Evolutionary conservation across 2,797 vertebrate genomes (phyloP).

Genomic region (Gymnoscopelus microlampas): DNA sequence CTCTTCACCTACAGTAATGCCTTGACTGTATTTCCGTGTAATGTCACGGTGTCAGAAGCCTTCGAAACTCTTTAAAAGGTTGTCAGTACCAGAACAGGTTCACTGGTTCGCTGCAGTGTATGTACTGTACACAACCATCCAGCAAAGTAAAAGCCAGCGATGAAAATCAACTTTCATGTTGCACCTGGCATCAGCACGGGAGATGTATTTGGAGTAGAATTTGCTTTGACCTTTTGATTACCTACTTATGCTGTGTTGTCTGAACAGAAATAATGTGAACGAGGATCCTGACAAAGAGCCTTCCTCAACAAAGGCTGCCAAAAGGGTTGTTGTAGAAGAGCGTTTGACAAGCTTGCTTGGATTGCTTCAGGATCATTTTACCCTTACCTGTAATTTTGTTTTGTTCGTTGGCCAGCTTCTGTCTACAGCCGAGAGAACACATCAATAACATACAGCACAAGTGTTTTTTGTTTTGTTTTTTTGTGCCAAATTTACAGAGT

Average conservation of each 20-base stretch:
- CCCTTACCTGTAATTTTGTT: constrained; percentile 41
- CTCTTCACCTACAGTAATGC: too few species aligned
- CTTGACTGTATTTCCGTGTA: too few species aligned
- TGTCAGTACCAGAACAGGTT: too few species aligned
- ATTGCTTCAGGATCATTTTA: constrained; percentile 49
- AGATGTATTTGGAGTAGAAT: constrained; percentile 49
- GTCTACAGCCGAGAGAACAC: constrained; percentile 37
- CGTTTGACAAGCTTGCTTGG: constrained; percentile 50
- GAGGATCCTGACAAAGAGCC: constrained; percentile 43
- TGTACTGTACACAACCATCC: neutral
- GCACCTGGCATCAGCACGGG: constrained; percentile 24
- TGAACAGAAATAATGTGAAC: constrained; percentile 39
- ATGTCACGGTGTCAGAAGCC: too few species aligned
- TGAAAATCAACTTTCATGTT: constrained; percentile 32
- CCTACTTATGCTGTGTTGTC: constrained; percentile 55
- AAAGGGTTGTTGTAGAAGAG: constrained; percentile 54
- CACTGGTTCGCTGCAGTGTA: too few species aligned
- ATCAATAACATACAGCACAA: constrained; percentile 44
- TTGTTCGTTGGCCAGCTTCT: constrained; percentile 30
- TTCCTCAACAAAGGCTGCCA: constrained; percentile 25
- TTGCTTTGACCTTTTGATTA: constrained; percentile 68
- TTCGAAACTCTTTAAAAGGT: too few species aligned
- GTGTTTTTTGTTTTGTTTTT: too few species aligned
- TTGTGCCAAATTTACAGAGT: too few species aligned
- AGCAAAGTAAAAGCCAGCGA: neutral